phyloP scores from a whole-genome alignment of 2,888 invertebrate species.

The Cantharis rufa region DNA sequence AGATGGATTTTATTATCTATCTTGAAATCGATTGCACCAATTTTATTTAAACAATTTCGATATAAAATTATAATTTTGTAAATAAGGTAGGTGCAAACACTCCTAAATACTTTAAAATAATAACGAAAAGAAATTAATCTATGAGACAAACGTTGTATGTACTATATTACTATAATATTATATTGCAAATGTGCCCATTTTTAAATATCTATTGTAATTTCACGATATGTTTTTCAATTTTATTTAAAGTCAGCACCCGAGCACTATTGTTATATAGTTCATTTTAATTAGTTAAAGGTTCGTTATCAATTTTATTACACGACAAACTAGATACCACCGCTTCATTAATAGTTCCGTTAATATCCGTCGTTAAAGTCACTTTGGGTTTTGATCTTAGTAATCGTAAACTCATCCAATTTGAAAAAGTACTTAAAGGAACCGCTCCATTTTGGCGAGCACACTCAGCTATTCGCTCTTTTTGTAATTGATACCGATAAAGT shows the following conservation, averaged over 20 bases:
- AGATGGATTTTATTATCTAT: no score
- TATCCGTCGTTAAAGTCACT: slow-evolving; percentile 37
- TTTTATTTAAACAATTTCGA: no score
- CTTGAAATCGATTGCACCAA: no score
- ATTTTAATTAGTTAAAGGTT: slow-evolving; percentile 21
- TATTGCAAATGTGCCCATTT: slow-evolving; percentile 33
- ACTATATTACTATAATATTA: slow-evolving; percentile 9
- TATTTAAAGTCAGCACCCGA: background rate
- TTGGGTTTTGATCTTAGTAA: slow-evolving; percentile 60
- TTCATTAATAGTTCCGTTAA: slow-evolving; percentile 36
- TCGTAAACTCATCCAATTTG: slow-evolving; percentile 76
- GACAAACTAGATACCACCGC: slow-evolving; percentile 31
- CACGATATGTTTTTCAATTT: background rate
- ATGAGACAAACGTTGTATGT: background rate
- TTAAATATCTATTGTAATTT: slow-evolving; percentile 15
- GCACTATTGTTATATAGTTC: background rate
- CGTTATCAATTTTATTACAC: slow-evolving; percentile 39
- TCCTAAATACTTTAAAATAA: no score
- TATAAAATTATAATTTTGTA: no score
- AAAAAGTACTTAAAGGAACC: slow-evolving; percentile 65
- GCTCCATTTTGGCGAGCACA: slow-evolving; percentile 60
- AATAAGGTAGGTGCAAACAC: no score
- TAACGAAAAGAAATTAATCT: background rate
- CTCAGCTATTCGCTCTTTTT: slow-evolving; percentile 67
- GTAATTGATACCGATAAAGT: slow-evolving; percentile 76